phyloP scores from a whole-genome alignment of 2,888 invertebrate species.

The Conistra vaccinii region DNA sequence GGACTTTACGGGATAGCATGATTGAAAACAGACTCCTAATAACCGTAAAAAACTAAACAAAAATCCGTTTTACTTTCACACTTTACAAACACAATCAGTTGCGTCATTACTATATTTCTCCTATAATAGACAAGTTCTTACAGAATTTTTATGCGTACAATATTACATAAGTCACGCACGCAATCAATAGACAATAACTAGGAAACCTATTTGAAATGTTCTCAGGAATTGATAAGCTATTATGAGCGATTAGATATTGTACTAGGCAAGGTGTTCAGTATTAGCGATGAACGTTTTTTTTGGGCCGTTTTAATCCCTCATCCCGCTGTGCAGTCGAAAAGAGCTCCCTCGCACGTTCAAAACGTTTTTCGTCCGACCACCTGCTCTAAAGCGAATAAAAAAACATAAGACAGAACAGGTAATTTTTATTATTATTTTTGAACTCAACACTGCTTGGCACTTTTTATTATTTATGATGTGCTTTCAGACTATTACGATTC shows the following conservation, averaged over 20 bases:
- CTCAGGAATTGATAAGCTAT: conserved; percentile 56
- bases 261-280: conserved; percentile 54
- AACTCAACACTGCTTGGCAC: conserved; percentile 49
- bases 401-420: conserved; percentile 74
- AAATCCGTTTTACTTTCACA: conserved; percentile 35
- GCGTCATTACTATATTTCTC: conserved; percentile 45
- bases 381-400: conserved; percentile 77
- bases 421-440: conserved; percentile 60
- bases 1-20: background rate
- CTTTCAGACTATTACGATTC: conserved; percentile 16
- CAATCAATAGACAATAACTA: conserved; percentile 51
- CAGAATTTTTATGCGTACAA: conserved; percentile 42
- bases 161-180: conserved; percentile 52
- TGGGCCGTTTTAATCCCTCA: conserved; percentile 63
- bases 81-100: conserved; percentile 42
- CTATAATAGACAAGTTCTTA: conserved; percentile 48
- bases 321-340: conserved; percentile 69
- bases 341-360: conserved; percentile 71
- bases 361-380: conserved; percentile 78
- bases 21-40: background rate
- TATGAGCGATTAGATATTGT: conserved; percentile 53
- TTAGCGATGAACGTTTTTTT: conserved; percentile 44
- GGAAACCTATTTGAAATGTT: conserved; percentile 60
- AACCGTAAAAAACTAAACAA: background rate
- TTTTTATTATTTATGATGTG: conserved; percentile 50